Percentiles rank a stretch among this genome's conserved stretches.
These are phyloP conservation scores for Eubucco bourcierii DNA, from an alignment of 2,113 vertebrate species.

Conservation along the genomic window DNA sequence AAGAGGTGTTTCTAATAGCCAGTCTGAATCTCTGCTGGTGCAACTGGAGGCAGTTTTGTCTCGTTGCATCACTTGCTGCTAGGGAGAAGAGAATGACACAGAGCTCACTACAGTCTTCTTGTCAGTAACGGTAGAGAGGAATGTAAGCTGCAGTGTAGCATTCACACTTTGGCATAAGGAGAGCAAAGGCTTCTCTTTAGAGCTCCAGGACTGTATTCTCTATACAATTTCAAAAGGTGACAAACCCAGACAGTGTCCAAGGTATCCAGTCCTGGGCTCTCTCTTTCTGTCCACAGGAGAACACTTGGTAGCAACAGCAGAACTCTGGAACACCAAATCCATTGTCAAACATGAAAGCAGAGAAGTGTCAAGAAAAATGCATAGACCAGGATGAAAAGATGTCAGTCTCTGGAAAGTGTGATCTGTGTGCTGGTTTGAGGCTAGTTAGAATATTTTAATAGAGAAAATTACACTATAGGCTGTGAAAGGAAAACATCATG, in stretches of 20 bases:
- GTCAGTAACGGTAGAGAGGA: no score
- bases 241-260: not conserved
- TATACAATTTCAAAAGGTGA: not conserved
- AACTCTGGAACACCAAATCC: not conserved
- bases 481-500: no score
- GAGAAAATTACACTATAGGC: no score
- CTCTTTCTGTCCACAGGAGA: fast-evolving
- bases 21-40: no score
- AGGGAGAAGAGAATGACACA: no score
- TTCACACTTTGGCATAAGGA: not conserved
- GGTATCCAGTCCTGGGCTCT: not conserved
- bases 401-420: not conserved
- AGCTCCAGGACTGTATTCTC: not conserved
- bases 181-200: not conserved
- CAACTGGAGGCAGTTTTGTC: no score
- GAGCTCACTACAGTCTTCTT: no score
- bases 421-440: no score
- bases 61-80: no score
- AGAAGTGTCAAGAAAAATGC: not conserved
- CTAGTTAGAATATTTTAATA: no score
- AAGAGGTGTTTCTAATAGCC: no score
- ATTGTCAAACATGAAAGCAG: not conserved
- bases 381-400: not conserved
- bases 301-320: not conserved
- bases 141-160: not conserved